Evolutionary conservation across 2,888 invertebrate genomes (phyloP).

Genomic region (Busseola fusca): DNA sequence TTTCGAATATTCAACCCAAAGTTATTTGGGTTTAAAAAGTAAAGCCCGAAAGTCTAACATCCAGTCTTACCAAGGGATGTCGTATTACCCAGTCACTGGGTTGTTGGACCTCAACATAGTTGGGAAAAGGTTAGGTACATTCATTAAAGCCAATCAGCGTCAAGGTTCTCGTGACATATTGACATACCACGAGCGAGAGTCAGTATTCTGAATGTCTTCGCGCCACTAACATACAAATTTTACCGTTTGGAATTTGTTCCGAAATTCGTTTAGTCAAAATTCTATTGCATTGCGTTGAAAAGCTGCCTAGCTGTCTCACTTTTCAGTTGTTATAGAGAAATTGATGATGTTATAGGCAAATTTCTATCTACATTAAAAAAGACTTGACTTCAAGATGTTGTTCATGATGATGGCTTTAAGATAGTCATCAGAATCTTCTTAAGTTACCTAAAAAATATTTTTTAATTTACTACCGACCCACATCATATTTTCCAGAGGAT

Average conservation of each 20-base stretch:
- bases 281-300: not conserved
- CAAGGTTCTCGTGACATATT: conserved; percentile 20
- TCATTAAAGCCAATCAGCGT: not conserved
- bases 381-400: not conserved
- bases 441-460: not conserved
- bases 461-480: too few relatives aligned
- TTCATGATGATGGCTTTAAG: too few relatives aligned
- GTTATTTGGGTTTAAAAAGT: not conserved
- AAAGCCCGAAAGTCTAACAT: too few relatives aligned
- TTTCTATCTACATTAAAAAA: not conserved
- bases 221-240: conserved; percentile 60
- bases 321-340: not conserved
- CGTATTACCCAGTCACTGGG: too few relatives aligned
- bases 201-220: conserved; percentile 30
- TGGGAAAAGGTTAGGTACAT: too few relatives aligned
- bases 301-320: not conserved
- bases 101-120: too few relatives aligned
- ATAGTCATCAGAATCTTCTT: not conserved
- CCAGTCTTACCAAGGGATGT: too few relatives aligned
- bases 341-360: not conserved
- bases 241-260: conserved; percentile 52
- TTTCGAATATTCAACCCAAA: not conserved
- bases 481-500: not conserved
- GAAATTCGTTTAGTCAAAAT: conserved; percentile 30
- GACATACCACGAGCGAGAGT: conserved; percentile 38